Evolutionary conservation across 2,113 vertebrate species (phyloP).

Genomic region (Colossoma macropomum): DNA sequence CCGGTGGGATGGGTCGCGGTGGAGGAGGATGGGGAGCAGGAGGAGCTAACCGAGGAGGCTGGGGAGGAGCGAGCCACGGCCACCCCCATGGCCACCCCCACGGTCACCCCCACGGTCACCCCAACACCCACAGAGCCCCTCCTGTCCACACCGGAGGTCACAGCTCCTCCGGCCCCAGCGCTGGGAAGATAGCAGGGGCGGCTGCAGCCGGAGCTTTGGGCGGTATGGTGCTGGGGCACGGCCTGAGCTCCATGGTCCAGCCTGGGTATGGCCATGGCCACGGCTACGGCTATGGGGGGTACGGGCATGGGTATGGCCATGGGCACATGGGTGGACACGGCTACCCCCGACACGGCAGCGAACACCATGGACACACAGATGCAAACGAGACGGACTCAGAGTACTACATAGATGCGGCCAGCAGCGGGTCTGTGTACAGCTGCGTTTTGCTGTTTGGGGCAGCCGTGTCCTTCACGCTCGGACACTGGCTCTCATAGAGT

Average conservation of each 20-base stretch:
- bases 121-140: background rate
- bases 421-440: constrained; percentile 12
- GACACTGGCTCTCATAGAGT: constrained; percentile 31
- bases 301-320: background rate
- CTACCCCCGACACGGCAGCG: constrained; percentile 22
- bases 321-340: background rate
- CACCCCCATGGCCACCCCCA: background rate
- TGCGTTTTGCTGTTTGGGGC: constrained; percentile 14
- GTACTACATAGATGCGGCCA: constrained; percentile 31
- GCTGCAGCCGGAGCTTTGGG: constrained; percentile 52
- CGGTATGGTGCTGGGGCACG: constrained; percentile 52
- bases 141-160: background rate
- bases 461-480: constrained; percentile 4
- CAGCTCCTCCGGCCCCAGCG: constrained; percentile 31
- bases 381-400: constrained; percentile 50
- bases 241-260: constrained; percentile 44
- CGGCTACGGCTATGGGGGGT: background rate
- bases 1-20: background rate
- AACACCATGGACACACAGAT: background rate
- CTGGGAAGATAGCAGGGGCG: constrained; percentile 47
- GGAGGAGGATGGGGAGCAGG: constrained; percentile 28
- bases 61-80: constrained; percentile 1
- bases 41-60: constrained; percentile 20
- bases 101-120: too few species aligned
- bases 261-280: constrained; percentile 44